Conservation (phyloP, 2,888 invertebrate species). For the Masnerella sp. region DNA sequence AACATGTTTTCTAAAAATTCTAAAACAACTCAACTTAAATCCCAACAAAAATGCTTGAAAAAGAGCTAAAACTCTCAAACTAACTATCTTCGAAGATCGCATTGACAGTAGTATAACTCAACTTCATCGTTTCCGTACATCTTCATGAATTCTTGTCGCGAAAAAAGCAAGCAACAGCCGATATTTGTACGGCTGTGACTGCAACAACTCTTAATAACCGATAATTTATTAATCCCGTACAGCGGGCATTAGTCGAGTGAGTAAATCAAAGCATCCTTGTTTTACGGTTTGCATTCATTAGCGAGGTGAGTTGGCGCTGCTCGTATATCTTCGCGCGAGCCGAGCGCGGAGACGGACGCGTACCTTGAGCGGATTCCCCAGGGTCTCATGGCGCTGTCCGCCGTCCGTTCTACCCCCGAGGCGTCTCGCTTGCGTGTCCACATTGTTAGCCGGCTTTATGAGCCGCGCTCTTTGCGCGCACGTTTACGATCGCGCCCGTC, state of each 20-base stretch:
- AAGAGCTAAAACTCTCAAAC: no score
- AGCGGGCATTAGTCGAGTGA: conserved; percentile 71
- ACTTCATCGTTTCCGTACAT: no score
- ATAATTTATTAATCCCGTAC: conserved; percentile 76
- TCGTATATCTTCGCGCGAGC: conserved; percentile 73
- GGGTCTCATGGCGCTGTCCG: conserved; percentile 39
- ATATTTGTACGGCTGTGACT: no score
- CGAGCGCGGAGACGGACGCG: conserved; percentile 38
- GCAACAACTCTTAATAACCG: conserved; percentile 73
- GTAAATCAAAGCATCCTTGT: conserved; percentile 76
- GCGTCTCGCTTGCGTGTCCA: conserved; percentile 60
- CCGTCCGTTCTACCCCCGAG: conserved; percentile 45
- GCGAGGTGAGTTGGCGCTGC: conserved; percentile 73
- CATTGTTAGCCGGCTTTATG: conserved; percentile 68
- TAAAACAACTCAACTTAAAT: no score
- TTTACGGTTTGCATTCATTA: conserved; percentile 77
- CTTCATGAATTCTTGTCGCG: no score
- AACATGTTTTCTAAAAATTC: no score
- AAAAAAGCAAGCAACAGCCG: no score
- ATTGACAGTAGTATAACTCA: no score
- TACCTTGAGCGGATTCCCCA: conserved; percentile 34
- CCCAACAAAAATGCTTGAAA: no score
- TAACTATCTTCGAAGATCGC: no score
- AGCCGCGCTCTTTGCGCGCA: conserved; percentile 53
- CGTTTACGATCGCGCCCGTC: conserved; percentile 51